phyloP scores from a whole-genome alignment of 2,797 vertebrate species.

The Saxicola maurus region DNA sequence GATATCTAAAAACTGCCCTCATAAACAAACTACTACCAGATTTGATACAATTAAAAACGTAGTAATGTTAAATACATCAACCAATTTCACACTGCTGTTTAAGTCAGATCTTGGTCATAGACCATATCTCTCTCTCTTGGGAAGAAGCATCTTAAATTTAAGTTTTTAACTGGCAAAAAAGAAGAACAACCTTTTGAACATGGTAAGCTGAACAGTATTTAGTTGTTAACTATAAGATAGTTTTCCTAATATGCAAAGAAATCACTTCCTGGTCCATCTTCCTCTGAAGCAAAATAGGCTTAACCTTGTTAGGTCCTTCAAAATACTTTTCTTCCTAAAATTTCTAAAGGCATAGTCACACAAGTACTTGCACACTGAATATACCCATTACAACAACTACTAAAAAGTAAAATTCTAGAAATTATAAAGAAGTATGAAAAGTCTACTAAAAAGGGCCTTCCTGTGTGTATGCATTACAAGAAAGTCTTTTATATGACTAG shows the following conservation, averaged over 20 bases:
- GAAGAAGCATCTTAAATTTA: neutral
- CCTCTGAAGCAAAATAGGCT: neutral
- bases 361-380: neutral
- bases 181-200: neutral
- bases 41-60: neutral
- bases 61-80: neutral
- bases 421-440: neutral
- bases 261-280: neutral
- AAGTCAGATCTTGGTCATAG: neutral
- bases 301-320: neutral
- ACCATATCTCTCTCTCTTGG: neutral
- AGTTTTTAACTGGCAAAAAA: neutral
- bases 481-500: neutral
- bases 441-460: neutral
- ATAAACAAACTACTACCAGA: neutral
- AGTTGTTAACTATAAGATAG: neutral
- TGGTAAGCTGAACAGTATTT: neutral
- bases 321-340: neutral
- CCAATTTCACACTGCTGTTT: neutral
- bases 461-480: neutral
- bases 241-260: neutral
- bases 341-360: neutral
- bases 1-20: neutral
- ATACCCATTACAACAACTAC: neutral
- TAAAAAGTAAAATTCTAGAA: neutral